A percentile compares a stretch with the other conserved stretches of the same genome.
Evolutionary conservation across 2,113 vertebrate genomes (phyloP).

Genomic region (Natator depressus): DNA sequence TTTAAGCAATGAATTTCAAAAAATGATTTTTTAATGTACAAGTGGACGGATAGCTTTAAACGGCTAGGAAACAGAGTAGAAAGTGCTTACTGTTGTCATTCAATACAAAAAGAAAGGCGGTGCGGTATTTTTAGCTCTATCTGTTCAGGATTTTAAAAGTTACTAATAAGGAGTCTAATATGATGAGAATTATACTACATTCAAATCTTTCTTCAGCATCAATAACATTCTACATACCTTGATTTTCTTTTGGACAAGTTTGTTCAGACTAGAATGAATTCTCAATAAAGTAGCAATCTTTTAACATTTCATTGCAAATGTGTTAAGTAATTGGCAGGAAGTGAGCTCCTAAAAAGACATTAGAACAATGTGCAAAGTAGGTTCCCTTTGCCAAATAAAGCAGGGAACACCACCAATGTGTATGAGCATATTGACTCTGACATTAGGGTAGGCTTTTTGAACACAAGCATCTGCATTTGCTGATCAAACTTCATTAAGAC

Average conservation of each 20-base stretch:
- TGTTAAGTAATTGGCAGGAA: background rate
- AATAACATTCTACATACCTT: background rate
- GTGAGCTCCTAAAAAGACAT: background rate
- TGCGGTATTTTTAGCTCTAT: background rate
- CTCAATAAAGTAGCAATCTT: background rate
- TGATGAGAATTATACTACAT: background rate
- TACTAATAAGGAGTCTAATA: background rate
- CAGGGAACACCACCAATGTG: background rate
- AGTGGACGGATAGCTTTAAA: background rate
- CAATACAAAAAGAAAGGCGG: background rate
- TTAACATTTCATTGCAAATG: background rate
- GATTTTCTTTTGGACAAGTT: background rate
- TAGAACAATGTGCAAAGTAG: background rate
- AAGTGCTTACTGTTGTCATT: background rate
- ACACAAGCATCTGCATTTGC: background rate
- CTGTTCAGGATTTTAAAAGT: background rate
- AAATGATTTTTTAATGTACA: background rate
- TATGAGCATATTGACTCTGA: conserved; percentile 15
- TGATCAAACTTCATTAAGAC: conserved; percentile 35
- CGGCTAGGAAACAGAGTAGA: background rate
- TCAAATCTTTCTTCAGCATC: background rate
- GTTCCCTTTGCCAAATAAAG: conserved; percentile 3
- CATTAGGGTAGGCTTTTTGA: background rate
- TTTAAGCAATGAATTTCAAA: background rate
- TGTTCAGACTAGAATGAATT: background rate